Evolutionary conservation across 2,888 invertebrate species (phyloP).

Genomic region (Lapara coniferarum): DNA sequence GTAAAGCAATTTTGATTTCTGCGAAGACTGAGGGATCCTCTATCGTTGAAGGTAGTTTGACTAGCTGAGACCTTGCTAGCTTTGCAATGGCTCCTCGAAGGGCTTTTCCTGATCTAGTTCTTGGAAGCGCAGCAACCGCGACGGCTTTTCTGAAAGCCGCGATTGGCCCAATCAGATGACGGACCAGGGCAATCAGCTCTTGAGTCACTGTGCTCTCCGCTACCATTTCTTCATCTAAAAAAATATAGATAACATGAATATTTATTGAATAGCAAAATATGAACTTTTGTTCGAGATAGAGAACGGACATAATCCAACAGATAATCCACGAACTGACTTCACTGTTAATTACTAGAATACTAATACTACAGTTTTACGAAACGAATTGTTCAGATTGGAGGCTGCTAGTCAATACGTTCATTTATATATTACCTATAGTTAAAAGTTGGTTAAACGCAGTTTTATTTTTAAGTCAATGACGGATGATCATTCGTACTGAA

Average conservation of each 20-base stretch:
- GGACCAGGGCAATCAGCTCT: slow-evolving; percentile 71
- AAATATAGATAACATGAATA: slow-evolving; percentile 23
- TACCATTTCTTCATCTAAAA: slow-evolving; percentile 74
- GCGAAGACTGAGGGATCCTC: slow-evolving; percentile 93
- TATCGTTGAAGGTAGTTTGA: slow-evolving; percentile 92
- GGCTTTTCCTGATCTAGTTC: slow-evolving; percentile 89
- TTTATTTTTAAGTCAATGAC: too few relatives aligned
- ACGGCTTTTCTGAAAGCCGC: slow-evolving; percentile 93
- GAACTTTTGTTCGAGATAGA: too few relatives aligned
- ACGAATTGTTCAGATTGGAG: too few relatives aligned
- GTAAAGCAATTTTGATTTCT: slow-evolving; percentile 89
- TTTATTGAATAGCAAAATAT: background rate
- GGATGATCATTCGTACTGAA: too few relatives aligned
- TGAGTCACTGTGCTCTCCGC: slow-evolving; percentile 73
- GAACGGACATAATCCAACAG: too few relatives aligned
- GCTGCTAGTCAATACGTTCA: too few relatives aligned
- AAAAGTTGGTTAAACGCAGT: too few relatives aligned
- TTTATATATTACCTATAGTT: too few relatives aligned
- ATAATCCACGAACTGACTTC: too few relatives aligned
- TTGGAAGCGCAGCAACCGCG: slow-evolving; percentile 91
- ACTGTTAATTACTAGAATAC: too few relatives aligned
- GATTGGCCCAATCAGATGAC: slow-evolving; percentile 90
- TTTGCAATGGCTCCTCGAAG: slow-evolving; percentile 93
- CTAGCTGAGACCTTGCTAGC: slow-evolving; percentile 90
- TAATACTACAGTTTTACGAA: too few relatives aligned